Base-by-base conservation (phyloP, 2,113 vertebrate genomes). In the Sebastes fasciatus region DNA sequence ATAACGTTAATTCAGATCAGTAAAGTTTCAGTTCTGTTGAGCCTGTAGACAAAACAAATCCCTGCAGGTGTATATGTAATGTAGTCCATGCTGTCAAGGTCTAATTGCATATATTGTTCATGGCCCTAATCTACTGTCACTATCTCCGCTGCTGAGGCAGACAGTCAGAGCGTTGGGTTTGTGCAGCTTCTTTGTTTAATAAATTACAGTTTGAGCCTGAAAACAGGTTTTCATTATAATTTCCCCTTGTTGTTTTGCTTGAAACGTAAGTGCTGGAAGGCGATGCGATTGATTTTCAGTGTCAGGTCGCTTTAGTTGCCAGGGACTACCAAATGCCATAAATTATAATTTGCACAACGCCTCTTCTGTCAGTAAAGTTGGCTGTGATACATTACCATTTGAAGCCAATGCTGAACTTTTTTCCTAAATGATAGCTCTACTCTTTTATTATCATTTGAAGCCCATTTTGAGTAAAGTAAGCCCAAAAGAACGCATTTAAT, bases 371-470 rank as follows among this genome's bases (percentile, higher is more conserved):
- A 34, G 49, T 40, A 52, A 48, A 49, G 8, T 71, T 67, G 58
- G 69, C 7, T 43, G n/a, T 54, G 10, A 76, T 3, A 23, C 10
- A 55, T 51, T 11, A 10, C 34, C n/a, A 16, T 54, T 73, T 51
- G 23, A 19, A 40, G 11, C 21, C 8, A 48, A 17, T 2, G 14
- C 61, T 58, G 48, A 46, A 60, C 76, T 42, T 72, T 69, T 45
- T 58, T 65, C 72, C 40, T 70, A 62, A 77, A 58, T 65, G n/a
- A 82, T 16, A 48, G 13, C 34, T 70, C 17, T 43, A 3, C 46
- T 70, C 11, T 78, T 60, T 81, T 21, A 51, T 67, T 74, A 51
- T 74, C 55, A 77, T 74, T 26, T 78, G 49, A 79, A 83, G 11
- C 40, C 17, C 58, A 42, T 45, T 13, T n/a, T 43, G 19, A 70